Conservation (phyloP, 1,140 invertebrate genomes). For the Scaptomyza montana region DNA sequence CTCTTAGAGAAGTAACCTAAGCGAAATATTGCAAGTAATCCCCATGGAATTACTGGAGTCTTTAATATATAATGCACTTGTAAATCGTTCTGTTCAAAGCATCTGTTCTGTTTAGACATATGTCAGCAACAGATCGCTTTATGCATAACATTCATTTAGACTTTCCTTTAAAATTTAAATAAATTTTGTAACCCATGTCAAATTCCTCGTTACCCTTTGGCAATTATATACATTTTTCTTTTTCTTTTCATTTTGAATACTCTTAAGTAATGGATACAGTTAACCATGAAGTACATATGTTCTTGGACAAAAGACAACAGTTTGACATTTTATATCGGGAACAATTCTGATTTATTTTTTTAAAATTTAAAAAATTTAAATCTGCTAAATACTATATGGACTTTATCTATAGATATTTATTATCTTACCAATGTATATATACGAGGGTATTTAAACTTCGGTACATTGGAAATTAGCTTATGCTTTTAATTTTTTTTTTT, state of each 20-base stretch:
- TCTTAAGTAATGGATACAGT: neutral
- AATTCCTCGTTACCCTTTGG: slow-evolving; percentile 15
- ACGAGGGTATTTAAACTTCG: neutral
- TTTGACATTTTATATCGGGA: too few species aligned
- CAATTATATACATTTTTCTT: neutral
- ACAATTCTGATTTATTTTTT: too few species aligned
- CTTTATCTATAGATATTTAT: too few species aligned
- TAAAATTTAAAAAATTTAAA: too few species aligned
- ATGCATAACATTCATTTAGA: neutral
- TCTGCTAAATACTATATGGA: too few species aligned
- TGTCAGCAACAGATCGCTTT: neutral
- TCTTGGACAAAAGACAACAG: too few species aligned
- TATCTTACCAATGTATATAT: too few species aligned
- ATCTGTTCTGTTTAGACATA: neutral
- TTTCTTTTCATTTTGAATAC: neutral
- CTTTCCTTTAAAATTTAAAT: neutral
- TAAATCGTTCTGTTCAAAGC: too few species aligned
- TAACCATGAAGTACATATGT: too few species aligned
- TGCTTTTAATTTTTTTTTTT: slow-evolving; percentile 5
- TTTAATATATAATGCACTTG: too few species aligned
- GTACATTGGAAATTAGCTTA: neutral
- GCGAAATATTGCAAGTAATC: neutral
- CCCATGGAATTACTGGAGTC: neutral
- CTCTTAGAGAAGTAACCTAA: too few species aligned
- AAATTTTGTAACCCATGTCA: slow-evolving; percentile 17